These are phyloP conservation scores for Amblyteles armatorius DNA, from an alignment of 2,888 invertebrate genomes.

Conservation along the genomic window DNA sequence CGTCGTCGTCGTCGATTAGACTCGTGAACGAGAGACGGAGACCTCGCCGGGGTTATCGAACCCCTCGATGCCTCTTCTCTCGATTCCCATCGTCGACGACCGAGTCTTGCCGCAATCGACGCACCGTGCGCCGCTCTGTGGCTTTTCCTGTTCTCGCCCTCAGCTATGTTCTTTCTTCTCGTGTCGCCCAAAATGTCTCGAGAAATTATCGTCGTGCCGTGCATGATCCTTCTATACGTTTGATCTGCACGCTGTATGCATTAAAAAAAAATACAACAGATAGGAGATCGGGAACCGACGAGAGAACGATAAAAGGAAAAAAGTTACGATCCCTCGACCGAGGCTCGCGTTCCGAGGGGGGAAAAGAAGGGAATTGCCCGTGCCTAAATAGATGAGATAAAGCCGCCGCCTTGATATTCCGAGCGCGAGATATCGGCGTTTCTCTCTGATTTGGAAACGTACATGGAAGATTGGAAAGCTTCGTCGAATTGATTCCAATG, in stretches of 20 bases:
- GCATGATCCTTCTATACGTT: background rate
- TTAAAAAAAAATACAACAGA: slow-evolving; percentile 3
- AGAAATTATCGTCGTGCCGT: slow-evolving; percentile 39
- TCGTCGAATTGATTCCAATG: slow-evolving; percentile 59
- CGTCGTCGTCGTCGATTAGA: slow-evolving; percentile 54
- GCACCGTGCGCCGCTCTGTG: slow-evolving; percentile 31
- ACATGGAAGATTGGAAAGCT: slow-evolving; percentile 54
- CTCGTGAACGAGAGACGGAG: slow-evolving; percentile 31
- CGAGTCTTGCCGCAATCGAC: slow-evolving; percentile 16
- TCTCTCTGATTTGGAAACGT: slow-evolving; percentile 36
- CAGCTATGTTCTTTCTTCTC: slow-evolving; percentile 13
- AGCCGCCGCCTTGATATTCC: slow-evolving; percentile 19
- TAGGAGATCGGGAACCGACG: slow-evolving; percentile 1
- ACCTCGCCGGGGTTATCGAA: slow-evolving; percentile 65
- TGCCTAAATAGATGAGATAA: slow-evolving; percentile 28
- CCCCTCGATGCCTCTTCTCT: slow-evolving; percentile 33
- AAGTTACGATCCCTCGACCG: background rate
- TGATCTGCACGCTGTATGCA: slow-evolving; percentile 18
- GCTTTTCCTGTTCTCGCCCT: slow-evolving; percentile 29
- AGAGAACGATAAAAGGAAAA: slow-evolving; percentile 2
- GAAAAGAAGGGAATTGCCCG: background rate
- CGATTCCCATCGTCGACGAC: slow-evolving; percentile 52
- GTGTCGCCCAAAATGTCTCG: background rate
- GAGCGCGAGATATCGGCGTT: slow-evolving; percentile 26
- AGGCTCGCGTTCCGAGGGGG: background rate